These are phyloP conservation scores for Leptopilina clavipes DNA, from an alignment of 1,140 invertebrate genomes.

Conservation along the genomic window DNA sequence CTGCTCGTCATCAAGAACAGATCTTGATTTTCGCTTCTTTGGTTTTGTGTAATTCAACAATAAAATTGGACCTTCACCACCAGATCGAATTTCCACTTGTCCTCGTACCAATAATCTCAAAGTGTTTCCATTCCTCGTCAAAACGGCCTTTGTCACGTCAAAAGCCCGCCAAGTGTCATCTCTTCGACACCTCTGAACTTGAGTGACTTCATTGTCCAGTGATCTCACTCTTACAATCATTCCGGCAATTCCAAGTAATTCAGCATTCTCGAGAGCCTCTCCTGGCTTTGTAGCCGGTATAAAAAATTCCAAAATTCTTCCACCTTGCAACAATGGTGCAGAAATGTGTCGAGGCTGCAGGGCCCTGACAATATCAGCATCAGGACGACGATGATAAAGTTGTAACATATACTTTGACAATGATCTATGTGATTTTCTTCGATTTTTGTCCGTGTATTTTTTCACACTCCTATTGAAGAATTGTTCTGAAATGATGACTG, in stretches of 20 bases:
- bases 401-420: constrained; percentile 68
- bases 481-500: constrained; percentile 48
- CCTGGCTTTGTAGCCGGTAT: constrained; percentile 57
- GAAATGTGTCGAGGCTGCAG: constrained; percentile 65
- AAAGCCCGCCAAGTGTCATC: constrained; percentile 72
- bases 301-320: constrained; percentile 63
- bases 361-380: constrained; percentile 66
- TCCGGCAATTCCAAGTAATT: constrained; percentile 63
- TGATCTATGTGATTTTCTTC: constrained; percentile 53
- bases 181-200: constrained; percentile 54
- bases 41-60: constrained; percentile 66
- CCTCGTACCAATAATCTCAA: constrained; percentile 61
- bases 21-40: constrained; percentile 51
- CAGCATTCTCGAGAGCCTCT: constrained; percentile 65
- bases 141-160: constrained; percentile 64
- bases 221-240: constrained; percentile 65
- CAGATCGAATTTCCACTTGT: constrained; percentile 51
- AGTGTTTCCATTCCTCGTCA: constrained; percentile 46
- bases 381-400: constrained; percentile 65
- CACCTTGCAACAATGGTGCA: constrained; percentile 54
- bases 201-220: constrained; percentile 49
- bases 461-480: constrained; percentile 52
- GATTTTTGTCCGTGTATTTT: constrained; percentile 39
- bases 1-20: constrained; percentile 57
- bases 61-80: constrained; percentile 60